Conservation (phyloP, 1,140 invertebrate genomes). For the Ips nitidus region DNA sequence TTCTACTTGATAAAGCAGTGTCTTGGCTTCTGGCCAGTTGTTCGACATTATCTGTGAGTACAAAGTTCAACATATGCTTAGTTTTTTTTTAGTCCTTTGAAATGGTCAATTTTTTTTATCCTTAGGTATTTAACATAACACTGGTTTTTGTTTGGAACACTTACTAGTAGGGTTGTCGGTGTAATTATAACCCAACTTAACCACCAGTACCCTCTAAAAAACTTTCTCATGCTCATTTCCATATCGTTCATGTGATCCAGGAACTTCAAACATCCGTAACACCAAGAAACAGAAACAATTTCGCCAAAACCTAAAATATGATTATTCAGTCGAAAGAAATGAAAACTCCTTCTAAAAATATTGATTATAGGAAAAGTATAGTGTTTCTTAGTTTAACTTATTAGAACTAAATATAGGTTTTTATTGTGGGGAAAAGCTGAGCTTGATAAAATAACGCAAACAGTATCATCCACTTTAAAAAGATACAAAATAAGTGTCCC, state of each 20-base stretch:
- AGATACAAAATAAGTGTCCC: no score
- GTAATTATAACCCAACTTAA: slow-evolving; percentile 58
- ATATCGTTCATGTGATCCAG: slow-evolving; percentile 59
- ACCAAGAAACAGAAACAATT: slow-evolving; percentile 68
- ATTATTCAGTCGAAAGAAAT: background rate
- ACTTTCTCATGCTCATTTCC: slow-evolving; percentile 53
- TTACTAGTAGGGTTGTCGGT: slow-evolving; percentile 59
- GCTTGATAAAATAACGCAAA: no score
- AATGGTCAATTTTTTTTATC: background rate
- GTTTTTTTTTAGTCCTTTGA: background rate
- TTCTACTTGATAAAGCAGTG: no score
- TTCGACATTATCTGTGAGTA: background rate
- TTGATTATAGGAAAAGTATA: no score
- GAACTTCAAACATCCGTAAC: slow-evolving; percentile 67
- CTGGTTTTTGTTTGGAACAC: background rate
- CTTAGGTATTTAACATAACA: background rate
- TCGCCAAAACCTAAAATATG: slow-evolving; percentile 63
- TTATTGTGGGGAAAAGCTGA: no score
- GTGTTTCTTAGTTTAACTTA: no score
- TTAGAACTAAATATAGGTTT: no score
- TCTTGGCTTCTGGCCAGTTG: background rate
- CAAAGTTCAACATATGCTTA: background rate
- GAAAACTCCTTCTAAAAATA: background rate
- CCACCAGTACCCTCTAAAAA: slow-evolving; percentile 59
- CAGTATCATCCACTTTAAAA: no score